Evolutionary conservation across 1,140 invertebrate species (phyloP), one percentile per base, ranked within the genome.

Genomic region (Procambarus virginalis): DNA sequence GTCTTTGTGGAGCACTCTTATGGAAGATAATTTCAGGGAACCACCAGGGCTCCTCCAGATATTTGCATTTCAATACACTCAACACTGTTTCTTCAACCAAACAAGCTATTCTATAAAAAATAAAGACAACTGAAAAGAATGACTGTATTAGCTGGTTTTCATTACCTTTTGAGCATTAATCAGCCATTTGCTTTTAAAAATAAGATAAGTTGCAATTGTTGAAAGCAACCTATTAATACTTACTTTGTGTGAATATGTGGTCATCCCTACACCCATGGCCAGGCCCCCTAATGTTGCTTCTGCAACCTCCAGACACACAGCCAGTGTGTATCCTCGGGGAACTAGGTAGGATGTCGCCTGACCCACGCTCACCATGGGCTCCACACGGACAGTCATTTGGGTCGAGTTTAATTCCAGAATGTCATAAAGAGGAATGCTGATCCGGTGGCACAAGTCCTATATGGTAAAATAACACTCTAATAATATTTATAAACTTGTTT

Each of bases 391-490:
- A 8, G 94, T 94, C 79, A 95, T 85, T 51, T 94, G 93, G n/a
- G 93, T 80, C 92, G 95, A 93, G 89, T 95, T 93, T 49, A 95
- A 89, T 75, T 94, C 92, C 9, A 95, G 93, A 92, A 95, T 95
- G 91, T 95, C 93, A 89, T 94, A 96, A 3, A 96, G 93, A 20
- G 95, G 94, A 76, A 96, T 94, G 0, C 95, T 93, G 22, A 96
- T 94, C 93, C 95, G 94, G 91, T 96, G 95, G 91, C 95, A 96
- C 17, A 95, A 93, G 79, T 95, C 94, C 94, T 94, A 91, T 86
- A 92, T 46, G 22, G 45, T 75, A 51, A 17, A 34, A 49, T 45
- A 20, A 68, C 45, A 85, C 3, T 34, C 3, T 55, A 55, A 55
- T 12, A 55, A 55, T 55, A 55, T 55, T 12, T 34, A 34, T 34